phyloP scores from a whole-genome alignment of 2,113 vertebrate species.

The Rafetus swinhoei region DNA sequence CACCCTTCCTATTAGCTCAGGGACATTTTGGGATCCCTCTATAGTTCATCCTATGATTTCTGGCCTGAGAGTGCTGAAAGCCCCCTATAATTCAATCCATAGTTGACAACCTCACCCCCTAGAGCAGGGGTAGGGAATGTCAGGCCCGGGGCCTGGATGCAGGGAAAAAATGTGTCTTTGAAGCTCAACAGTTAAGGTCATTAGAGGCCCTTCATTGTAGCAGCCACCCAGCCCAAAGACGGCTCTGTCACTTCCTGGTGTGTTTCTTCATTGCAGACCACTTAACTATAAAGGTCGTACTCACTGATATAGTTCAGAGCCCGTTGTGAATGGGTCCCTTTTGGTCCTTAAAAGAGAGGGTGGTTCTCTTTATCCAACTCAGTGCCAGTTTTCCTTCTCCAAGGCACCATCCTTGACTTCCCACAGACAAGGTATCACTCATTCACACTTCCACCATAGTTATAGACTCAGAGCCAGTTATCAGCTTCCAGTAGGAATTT shows the following conservation, averaged over 20 bases:
- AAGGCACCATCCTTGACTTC: not conserved
- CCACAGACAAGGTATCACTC: not conserved
- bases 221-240: not conserved
- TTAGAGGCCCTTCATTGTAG: not conserved
- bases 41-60: not conserved
- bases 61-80: not conserved
- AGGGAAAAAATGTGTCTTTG: not conserved
- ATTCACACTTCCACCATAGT: not conserved
- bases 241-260: not conserved
- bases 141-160: no score
- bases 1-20: conserved; percentile 1
- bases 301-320: not conserved
- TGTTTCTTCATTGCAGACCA: not conserved
- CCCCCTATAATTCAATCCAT: not conserved
- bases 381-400: not conserved
- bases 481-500: not conserved
- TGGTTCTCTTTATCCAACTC: not conserved
- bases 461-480: not conserved
- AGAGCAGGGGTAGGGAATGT: no score
- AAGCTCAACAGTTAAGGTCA: not conserved
- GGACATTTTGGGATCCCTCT: no score
- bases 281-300: not conserved
- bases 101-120: not conserved
- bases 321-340: not conserved
- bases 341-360: not conserved